Conservation (phyloP, 1,140 invertebrate genomes). For the Drosophila serrata region DNA sequence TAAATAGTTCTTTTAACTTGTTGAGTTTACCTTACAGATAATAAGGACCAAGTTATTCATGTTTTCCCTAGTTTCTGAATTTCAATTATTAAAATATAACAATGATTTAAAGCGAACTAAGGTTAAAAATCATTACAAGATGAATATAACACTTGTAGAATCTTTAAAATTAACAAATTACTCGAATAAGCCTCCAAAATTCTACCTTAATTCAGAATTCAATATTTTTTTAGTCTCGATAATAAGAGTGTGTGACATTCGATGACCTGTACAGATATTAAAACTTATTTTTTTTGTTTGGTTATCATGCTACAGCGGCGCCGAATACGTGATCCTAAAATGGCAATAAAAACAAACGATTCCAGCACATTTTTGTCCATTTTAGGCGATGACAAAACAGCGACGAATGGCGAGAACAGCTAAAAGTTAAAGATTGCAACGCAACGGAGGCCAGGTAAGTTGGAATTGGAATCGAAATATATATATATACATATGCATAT, state of each 20-base stretch:
- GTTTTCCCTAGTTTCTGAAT: too few relatives aligned
- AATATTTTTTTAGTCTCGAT: not conserved
- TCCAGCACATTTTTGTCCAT: conserved; percentile 71
- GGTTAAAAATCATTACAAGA: not conserved
- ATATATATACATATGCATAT: not conserved
- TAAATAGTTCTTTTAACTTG: too few relatives aligned
- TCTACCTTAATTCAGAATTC: too few relatives aligned
- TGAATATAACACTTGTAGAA: not conserved
- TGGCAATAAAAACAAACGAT: conserved; percentile 61
- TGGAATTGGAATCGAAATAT: conserved; percentile 9
- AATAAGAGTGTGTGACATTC: conserved; percentile 28
- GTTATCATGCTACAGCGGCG: conserved; percentile 32
- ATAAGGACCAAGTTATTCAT: too few relatives aligned
- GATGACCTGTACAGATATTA: conserved; percentile 5
- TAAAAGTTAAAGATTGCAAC: conserved; percentile 31
- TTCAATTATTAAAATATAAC: too few relatives aligned
- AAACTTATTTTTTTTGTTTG: not conserved
- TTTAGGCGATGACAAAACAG: conserved; percentile 65
- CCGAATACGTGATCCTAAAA: conserved; percentile 38
- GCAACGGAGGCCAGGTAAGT: conserved; percentile 29
- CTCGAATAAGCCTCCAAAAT: not conserved
- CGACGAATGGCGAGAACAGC: conserved; percentile 18
- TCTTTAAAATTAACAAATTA: not conserved
- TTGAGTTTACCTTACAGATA: too few relatives aligned
- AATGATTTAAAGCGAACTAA: too few relatives aligned